phyloP scores from a whole-genome alignment of 2,113 vertebrate species.

The Lethenteron reissneri region DNA sequence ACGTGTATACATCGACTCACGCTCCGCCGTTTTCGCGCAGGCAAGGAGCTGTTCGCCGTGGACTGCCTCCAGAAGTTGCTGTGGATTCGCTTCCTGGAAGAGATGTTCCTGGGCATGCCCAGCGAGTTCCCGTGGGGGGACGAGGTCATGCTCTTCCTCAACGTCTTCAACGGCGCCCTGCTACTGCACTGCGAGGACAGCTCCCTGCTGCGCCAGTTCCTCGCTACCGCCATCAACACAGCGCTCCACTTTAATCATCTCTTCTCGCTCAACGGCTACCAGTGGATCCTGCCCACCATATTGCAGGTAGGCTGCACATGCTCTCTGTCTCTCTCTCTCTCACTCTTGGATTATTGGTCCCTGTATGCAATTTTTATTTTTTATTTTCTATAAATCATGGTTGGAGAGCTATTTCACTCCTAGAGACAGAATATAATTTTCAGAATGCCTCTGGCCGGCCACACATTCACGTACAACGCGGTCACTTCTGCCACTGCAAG shows the following conservation, averaged over 20 bases:
- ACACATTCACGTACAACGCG: too few relatives aligned
- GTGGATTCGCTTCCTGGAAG: slow-evolving; percentile 96
- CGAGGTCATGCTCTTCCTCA: slow-evolving; percentile 96
- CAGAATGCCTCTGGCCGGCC: too few relatives aligned
- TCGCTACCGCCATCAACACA: slow-evolving; percentile 84
- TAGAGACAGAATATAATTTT: too few relatives aligned
- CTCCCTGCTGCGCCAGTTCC: slow-evolving; percentile 69
- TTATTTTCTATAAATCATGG: too few relatives aligned
- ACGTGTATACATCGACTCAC: too few relatives aligned
- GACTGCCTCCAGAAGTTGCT: slow-evolving; percentile 92
- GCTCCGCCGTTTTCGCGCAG: slow-evolving; percentile 18
- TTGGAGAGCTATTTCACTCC: too few relatives aligned
- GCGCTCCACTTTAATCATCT: slow-evolving; percentile 95
- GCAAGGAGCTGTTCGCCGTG: slow-evolving; percentile 83
- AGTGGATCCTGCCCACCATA: slow-evolving; percentile 97
- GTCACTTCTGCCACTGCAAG: too few relatives aligned
- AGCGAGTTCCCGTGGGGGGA: slow-evolving; percentile 96
- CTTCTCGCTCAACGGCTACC: slow-evolving; percentile 91
- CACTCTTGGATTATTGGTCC: too few relatives aligned
- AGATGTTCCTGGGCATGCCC: slow-evolving; percentile 97
- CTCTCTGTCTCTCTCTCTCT: neutral
- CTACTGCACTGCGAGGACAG: slow-evolving; percentile 91
- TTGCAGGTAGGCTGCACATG: slow-evolving; percentile 36
- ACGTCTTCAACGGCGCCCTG: slow-evolving; percentile 80
- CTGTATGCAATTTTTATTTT: too few relatives aligned